phyloP scores from a whole-genome alignment of 2,888 invertebrate genomes.

The Drosophila pseudotakahashii region DNA sequence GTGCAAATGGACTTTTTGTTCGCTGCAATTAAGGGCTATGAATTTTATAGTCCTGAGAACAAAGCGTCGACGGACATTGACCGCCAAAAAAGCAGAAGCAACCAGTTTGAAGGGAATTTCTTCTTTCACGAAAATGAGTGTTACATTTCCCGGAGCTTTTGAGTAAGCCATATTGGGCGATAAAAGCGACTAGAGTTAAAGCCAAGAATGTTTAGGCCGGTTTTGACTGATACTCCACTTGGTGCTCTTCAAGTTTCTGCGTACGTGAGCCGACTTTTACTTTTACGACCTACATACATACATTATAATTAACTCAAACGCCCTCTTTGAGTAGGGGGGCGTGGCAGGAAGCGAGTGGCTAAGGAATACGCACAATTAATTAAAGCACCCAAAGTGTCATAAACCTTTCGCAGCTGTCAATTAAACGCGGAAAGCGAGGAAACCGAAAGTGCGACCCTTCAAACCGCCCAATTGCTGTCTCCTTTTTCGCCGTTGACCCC shows the following conservation, averaged over 20 bases:
- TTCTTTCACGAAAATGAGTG: neutral
- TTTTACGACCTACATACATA: constrained; percentile 72
- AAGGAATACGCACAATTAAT: constrained; percentile 64
- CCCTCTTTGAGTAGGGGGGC: constrained; percentile 5
- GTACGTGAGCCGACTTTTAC: constrained; percentile 71
- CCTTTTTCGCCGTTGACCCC: constrained; percentile 8
- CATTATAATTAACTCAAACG: constrained; percentile 69
- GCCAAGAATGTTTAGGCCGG: constrained; percentile 42
- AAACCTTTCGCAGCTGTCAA: constrained; percentile 62
- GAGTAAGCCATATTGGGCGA: constrained; percentile 66
- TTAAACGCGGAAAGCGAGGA: constrained; percentile 44
- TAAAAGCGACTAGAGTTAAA: constrained; percentile 65
- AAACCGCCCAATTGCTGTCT: constrained; percentile 1
- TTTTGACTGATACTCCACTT: constrained; percentile 50
- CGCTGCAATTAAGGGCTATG: constrained; percentile 52
- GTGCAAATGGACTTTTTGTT: constrained; percentile 38
- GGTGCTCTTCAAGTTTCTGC: constrained; percentile 2
- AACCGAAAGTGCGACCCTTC: constrained; percentile 12
- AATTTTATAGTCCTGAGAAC: constrained; percentile 49
- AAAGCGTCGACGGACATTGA: constrained; percentile 45
- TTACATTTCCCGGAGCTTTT: neutral
- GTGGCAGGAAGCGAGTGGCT: constrained; percentile 38
- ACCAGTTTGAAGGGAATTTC: neutral
- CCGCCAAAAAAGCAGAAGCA: constrained; percentile 13
- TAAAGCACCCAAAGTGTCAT: constrained; percentile 70